Evolutionary conservation across 1,140 invertebrate genomes (phyloP), one percentile per base, ranked within the genome.

Genomic region (Platyura marginata): DNA sequence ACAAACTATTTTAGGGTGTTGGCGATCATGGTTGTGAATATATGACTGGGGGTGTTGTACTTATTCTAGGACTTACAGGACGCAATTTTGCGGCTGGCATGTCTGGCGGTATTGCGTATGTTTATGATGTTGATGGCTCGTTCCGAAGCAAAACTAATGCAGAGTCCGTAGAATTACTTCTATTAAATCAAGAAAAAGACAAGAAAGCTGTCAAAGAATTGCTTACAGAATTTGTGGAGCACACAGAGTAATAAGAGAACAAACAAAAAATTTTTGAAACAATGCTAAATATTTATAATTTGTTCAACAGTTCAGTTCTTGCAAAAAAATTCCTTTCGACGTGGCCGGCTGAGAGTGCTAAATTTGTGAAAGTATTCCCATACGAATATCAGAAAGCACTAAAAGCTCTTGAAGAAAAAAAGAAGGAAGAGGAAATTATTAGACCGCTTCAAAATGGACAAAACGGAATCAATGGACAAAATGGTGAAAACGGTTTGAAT

Each of bases 21-120:
- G 95, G 95, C 39, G 95, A 98, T 70, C 94, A 98, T 64, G 94
- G 92, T 21, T 98, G 95, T 71, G 95, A 99, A 66, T 99, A 98
- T 60, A 99, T 99, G 95, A 99, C 95, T 33, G 94, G 91, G 21
- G 93, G 93, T 46, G 68, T 72, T 46, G 84, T 84, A 44, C 66
- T 99, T 6, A 86, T 98, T 57, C 70, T 98, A 10, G 93, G 93
- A 5, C 66, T 81, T n/a, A 94, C 90, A 11, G 93, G 93, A 42
- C 69, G 91, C 43, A 99, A 99, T 69, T 98, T 99, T 68, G 94
- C 92, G 32, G 95, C 95, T 44, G 95, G 94, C 51, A 97, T 97
- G 92, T 92, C 56, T 51, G 91, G 93, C 46, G 95, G 95, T 48
- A 84, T 98, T 47, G 95, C 95, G 1, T 99, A 91, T 59, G 81